Evolutionary conservation across 1,140 invertebrate genomes (phyloP).

Genomic region (Drosophila serrata): DNA sequence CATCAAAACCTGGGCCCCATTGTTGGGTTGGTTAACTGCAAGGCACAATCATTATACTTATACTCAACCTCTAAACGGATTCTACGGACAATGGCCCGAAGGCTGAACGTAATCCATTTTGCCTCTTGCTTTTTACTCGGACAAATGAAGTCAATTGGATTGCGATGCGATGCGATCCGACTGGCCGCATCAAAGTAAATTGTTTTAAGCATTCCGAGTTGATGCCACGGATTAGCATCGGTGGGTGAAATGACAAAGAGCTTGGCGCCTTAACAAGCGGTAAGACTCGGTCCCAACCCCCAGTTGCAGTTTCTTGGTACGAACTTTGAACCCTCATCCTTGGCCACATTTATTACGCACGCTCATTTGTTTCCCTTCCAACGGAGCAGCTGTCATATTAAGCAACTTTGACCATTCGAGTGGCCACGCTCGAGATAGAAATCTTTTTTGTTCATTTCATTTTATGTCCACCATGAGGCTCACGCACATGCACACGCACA

Average conservation of each 20-base stretch:
- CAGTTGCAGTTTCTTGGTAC: slow-evolving; percentile 66
- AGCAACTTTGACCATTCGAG: slow-evolving; percentile 77
- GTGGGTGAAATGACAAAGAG: slow-evolving; percentile 65
- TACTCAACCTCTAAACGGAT: slow-evolving; percentile 48
- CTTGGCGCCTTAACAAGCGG: slow-evolving; percentile 60
- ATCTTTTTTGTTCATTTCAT: slow-evolving; percentile 83
- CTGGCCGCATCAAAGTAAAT: slow-evolving; percentile 75
- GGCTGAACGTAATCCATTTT: slow-evolving; percentile 73
- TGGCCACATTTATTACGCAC: slow-evolving; percentile 75
- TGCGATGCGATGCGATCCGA: slow-evolving; percentile 40
- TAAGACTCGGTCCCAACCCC: slow-evolving; percentile 4
- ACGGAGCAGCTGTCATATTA: slow-evolving; percentile 72
- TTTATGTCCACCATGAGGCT: slow-evolving; percentile 71
- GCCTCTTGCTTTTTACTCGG: slow-evolving; percentile 62
- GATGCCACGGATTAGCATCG: slow-evolving; percentile 72
- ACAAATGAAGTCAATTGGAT: slow-evolving; percentile 84
- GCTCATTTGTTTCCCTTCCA: slow-evolving; percentile 69
- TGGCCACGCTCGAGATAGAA: slow-evolving; percentile 78
- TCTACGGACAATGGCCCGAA: slow-evolving; percentile 28
- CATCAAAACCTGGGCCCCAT: slow-evolving; percentile 68
- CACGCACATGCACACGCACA: slow-evolving; percentile 15
- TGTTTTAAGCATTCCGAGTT: slow-evolving; percentile 73
- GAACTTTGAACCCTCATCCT: slow-evolving; percentile 57
- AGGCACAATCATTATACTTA: slow-evolving; percentile 53
- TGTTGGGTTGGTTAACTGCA: slow-evolving; percentile 69